Evolutionary conservation across 1,140 invertebrate species (phyloP).

Genomic region (Rhizoglyphus robini): DNA sequence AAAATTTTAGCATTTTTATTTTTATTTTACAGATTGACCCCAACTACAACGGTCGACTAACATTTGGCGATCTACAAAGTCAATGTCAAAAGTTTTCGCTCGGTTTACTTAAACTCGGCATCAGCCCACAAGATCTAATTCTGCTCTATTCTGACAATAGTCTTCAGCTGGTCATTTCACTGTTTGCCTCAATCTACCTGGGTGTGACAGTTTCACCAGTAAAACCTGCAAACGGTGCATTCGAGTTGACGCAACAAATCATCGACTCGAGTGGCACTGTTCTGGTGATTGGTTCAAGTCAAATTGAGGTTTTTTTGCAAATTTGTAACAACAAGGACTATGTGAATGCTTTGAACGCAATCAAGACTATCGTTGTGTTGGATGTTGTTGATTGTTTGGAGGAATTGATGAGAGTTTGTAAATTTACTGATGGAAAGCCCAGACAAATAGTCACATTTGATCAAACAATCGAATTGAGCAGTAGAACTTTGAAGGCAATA

Average conservation of each 20-base stretch:
- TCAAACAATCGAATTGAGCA: background rate
- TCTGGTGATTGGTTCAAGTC: background rate
- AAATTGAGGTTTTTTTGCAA: background rate
- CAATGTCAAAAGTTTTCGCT: background rate
- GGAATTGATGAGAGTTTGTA: too few relatives aligned
- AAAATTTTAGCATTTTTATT: background rate
- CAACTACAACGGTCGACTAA: background rate
- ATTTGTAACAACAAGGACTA: background rate
- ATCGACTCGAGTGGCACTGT: background rate
- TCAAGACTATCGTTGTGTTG: background rate
- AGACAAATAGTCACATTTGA: background rate
- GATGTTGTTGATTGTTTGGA: background rate
- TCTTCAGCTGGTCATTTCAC: background rate
- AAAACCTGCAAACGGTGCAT: background rate
- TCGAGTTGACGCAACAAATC: background rate
- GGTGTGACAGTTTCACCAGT: background rate
- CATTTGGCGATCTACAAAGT: background rate
- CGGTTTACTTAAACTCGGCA: background rate
- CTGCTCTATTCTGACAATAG: background rate
- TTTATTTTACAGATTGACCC: background rate
- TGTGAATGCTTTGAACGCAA: background rate
- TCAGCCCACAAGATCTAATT: background rate
- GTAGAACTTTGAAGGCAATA: background rate
- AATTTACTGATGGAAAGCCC: background rate
- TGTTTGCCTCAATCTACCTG: background rate